These are phyloP conservation scores for Ceuthmochares aereus DNA, from an alignment of 2,113 vertebrate genomes.

Conservation along the genomic window DNA sequence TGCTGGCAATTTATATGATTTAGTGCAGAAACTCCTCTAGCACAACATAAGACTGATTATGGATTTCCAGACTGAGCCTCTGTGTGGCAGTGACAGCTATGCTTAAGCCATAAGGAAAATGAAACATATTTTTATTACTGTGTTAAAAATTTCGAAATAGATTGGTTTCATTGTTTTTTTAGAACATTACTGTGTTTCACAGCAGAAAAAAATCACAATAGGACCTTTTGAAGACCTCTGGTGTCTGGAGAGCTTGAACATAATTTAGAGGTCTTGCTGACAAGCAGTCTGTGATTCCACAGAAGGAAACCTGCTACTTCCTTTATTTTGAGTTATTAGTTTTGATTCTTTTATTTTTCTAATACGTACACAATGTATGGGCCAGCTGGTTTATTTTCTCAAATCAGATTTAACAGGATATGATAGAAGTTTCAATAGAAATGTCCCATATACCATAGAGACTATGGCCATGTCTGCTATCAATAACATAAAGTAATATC, in stretches of 20 bases:
- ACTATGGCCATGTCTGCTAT: neutral
- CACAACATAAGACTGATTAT: neutral
- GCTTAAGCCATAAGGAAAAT: neutral
- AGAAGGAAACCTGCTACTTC: neutral
- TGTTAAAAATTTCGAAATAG: neutral
- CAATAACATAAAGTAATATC: slow-evolving; percentile 50
- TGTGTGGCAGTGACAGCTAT: neutral
- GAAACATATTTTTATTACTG: neutral
- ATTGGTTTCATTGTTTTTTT: neutral
- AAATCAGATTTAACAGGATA: slow-evolving; percentile 54
- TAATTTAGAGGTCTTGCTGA: slow-evolving; percentile 9
- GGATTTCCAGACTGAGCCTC: neutral
- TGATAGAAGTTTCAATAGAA: slow-evolving; percentile 23
- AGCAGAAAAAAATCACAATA: neutral
- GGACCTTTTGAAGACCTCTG: neutral
- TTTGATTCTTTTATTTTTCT: slow-evolving; percentile 24
- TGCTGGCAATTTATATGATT: neutral
- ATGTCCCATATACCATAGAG: neutral
- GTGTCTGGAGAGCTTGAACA: neutral
- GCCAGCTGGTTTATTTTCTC: slow-evolving; percentile 9
- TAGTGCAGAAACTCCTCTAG: neutral
- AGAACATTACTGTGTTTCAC: neutral
- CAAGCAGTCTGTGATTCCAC: neutral
- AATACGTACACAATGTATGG: neutral
- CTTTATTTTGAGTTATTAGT: slow-evolving; percentile 53